Evolutionary conservation across 2,113 vertebrate species (phyloP).

Genomic region (Nicator chloris): DNA sequence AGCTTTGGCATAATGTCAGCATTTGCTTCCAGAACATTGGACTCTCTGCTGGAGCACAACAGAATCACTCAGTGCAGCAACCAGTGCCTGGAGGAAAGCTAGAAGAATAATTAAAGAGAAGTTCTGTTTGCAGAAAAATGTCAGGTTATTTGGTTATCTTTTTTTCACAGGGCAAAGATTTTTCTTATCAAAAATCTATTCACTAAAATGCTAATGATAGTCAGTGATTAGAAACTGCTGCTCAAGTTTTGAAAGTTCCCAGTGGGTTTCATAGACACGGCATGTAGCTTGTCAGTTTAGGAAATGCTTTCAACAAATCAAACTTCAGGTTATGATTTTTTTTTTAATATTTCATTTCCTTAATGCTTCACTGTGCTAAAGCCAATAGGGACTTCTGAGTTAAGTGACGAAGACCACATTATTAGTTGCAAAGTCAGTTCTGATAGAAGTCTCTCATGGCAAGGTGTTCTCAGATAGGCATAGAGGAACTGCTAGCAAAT

Average conservation of each 20-base stretch:
- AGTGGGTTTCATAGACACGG: slow-evolving; percentile 71
- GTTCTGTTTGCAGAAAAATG: slow-evolving; percentile 50
- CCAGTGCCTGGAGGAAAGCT: neutral
- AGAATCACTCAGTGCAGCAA: neutral
- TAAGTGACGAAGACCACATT: slow-evolving; percentile 72
- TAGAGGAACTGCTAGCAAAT: neutral
- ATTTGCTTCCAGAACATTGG: neutral
- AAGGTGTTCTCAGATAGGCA: slow-evolving; percentile 42
- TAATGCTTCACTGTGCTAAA: slow-evolving; percentile 76
- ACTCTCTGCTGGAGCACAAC: neutral
- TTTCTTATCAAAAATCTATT: slow-evolving; percentile 76
- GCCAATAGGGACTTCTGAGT: slow-evolving; percentile 67
- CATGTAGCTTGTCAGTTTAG: slow-evolving; percentile 75
- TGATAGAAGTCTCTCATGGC: slow-evolving; percentile 60
- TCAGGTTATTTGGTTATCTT: neutral
- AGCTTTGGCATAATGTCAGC: neutral
- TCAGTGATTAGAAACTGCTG: slow-evolving; percentile 81
- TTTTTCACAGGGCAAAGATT: slow-evolving; percentile 65
- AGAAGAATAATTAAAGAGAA: slow-evolving; percentile 56
- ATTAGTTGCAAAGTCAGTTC: slow-evolving; percentile 62
- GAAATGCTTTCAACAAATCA: slow-evolving; percentile 76
- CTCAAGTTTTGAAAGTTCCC: slow-evolving; percentile 77
- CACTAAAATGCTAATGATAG: slow-evolving; percentile 78
- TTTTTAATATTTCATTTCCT: slow-evolving; percentile 65
- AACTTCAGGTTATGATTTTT: slow-evolving; percentile 62